phyloP scores from a whole-genome alignment of 2,888 invertebrate genomes.

The Cristatella mucedo region DNA sequence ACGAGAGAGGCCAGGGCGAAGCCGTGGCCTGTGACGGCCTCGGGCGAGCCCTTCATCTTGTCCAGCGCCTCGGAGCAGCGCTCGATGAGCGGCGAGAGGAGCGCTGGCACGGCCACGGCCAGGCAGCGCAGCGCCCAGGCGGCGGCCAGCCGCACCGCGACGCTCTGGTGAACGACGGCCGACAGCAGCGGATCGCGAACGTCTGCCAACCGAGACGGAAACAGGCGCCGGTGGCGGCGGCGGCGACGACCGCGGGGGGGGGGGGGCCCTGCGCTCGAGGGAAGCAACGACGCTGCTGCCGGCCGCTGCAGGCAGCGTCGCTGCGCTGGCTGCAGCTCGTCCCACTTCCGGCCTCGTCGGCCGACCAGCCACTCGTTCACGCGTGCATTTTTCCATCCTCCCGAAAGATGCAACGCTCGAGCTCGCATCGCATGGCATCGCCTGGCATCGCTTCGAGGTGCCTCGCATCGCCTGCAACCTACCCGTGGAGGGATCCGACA shows the following conservation, averaged over 20 bases:
- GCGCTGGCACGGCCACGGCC: slow-evolving; percentile 81
- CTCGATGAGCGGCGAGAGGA: slow-evolving; percentile 81
- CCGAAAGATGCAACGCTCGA: too few species aligned
- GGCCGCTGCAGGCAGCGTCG: too few species aligned
- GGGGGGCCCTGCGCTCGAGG: slow-evolving; percentile 1
- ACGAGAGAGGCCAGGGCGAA: slow-evolving; percentile 81
- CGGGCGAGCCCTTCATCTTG: slow-evolving; percentile 59
- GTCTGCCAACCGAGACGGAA: slow-evolving; percentile 39
- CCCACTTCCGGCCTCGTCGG: too few species aligned
- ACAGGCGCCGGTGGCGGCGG: not conserved
- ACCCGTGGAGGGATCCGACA: slow-evolving; percentile 71
- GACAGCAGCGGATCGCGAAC: slow-evolving; percentile 60
- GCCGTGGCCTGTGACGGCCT: slow-evolving; percentile 60
- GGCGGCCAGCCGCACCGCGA: slow-evolving; percentile 72
- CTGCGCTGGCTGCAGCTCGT: too few species aligned
- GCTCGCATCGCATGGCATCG: too few species aligned
- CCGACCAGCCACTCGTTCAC: too few species aligned
- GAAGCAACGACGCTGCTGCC: too few species aligned
- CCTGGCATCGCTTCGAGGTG: too few species aligned
- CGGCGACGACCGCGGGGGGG: slow-evolving; percentile 6
- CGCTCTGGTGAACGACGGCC: slow-evolving; percentile 77
- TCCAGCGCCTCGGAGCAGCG: slow-evolving; percentile 39
- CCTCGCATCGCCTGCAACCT: too few species aligned
- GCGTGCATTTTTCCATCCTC: too few species aligned
- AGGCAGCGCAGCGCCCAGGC: slow-evolving; percentile 85